Percentiles rank a stretch among this genome's conserved stretches.
These are phyloP conservation scores for Thumatha senex DNA, from an alignment of 2,888 invertebrate genomes.

Conservation along the genomic window DNA sequence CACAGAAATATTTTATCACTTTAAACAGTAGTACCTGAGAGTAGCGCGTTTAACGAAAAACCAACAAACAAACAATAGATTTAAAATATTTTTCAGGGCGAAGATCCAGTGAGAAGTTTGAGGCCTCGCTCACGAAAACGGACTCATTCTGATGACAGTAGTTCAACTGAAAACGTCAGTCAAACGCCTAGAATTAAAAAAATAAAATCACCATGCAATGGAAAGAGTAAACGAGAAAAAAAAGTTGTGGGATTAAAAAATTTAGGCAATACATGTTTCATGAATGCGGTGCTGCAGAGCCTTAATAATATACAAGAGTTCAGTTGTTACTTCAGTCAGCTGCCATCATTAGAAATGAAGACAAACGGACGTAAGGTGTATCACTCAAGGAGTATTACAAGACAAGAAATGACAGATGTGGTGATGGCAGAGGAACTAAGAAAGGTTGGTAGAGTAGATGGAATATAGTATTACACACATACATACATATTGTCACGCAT, in stretches of 20 bases:
- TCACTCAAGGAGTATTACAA: slow-evolving; percentile 84
- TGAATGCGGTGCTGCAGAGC: slow-evolving; percentile 93
- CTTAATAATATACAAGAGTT: slow-evolving; percentile 93
- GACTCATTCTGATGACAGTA: slow-evolving; percentile 82
- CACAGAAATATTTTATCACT: too few species aligned
- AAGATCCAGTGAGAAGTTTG: slow-evolving; percentile 81
- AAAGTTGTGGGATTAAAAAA: slow-evolving; percentile 89
- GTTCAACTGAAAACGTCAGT: slow-evolving; percentile 71
- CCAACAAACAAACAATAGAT: too few species aligned
- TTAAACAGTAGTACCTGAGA: too few species aligned
- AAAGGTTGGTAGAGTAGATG: slow-evolving; percentile 72
- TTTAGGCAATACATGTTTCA: slow-evolving; percentile 93
- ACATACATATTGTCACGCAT: too few species aligned
- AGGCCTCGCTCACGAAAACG: slow-evolving; percentile 85
- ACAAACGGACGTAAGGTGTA: slow-evolving; percentile 84
- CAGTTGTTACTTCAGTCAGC: slow-evolving; percentile 90
- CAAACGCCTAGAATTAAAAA: slow-evolving; percentile 54
- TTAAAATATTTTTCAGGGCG: slow-evolving; percentile 49
- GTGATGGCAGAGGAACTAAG: slow-evolving; percentile 91
- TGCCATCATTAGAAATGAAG: slow-evolving; percentile 88
- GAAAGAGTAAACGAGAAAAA: slow-evolving; percentile 82
- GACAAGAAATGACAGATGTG: slow-evolving; percentile 86
- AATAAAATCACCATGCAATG: slow-evolving; percentile 67
- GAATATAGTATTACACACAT: not conserved
- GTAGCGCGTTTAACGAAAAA: too few species aligned